A percentile compares a stretch with the other conserved stretches of the same genome.
Evolutionary conservation across 2,113 vertebrate genomes (phyloP).

Genomic region (Menura novaehollandiae): DNA sequence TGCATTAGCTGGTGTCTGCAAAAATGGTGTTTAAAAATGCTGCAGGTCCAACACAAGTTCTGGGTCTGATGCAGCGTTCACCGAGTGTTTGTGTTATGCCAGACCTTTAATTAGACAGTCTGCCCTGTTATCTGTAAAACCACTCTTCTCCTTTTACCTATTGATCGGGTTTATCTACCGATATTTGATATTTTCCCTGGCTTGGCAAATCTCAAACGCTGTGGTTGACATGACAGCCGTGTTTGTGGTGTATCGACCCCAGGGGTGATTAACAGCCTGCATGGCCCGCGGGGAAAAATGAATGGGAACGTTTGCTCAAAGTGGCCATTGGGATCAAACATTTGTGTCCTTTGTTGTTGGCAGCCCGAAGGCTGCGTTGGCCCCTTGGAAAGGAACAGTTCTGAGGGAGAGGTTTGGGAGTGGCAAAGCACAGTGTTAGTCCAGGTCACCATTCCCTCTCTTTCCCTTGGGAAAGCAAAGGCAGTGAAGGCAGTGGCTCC

Average conservation of each 20-base stretch:
- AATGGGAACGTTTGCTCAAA: background rate
- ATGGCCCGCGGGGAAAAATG: background rate
- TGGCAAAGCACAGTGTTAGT: background rate
- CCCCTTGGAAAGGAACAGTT: background rate
- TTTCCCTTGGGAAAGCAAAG: background rate
- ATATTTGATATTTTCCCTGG: background rate
- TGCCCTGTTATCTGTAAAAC: background rate
- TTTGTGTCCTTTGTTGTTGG: background rate
- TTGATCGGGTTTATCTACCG: background rate
- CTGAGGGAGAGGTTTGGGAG: background rate
- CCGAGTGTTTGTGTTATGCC: background rate
- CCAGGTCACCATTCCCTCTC: accelerated
- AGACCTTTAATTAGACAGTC: background rate
- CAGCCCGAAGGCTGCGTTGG: background rate
- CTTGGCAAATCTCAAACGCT: background rate
- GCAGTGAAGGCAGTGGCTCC: background rate
- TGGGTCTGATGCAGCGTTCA: background rate
- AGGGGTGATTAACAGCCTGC: background rate
- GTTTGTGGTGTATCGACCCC: background rate
- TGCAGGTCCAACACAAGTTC: background rate
- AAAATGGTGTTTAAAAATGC: background rate
- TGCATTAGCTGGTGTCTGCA: background rate
- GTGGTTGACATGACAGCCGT: accelerated
- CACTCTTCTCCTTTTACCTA: background rate
- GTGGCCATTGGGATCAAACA: background rate